phyloP scores from a whole-genome alignment of 2,888 invertebrate genomes.

The Meteorus cinctellus region DNA sequence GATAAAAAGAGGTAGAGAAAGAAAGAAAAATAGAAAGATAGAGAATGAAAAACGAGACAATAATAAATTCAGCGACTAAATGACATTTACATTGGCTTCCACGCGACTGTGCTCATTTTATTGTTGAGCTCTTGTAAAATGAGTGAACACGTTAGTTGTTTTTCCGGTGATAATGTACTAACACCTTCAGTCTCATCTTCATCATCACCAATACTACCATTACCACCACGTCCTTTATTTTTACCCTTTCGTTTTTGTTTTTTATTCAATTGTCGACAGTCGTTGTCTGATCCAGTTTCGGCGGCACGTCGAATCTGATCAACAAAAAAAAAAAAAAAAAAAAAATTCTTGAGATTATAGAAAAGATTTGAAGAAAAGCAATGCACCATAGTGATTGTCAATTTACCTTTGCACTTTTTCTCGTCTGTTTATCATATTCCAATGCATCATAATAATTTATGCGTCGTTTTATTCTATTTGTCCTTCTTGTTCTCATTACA shows the following conservation, averaged over 20 bases:
- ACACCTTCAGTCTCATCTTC: slow-evolving; percentile 76
- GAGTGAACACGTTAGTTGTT: slow-evolving; percentile 82
- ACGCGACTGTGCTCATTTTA: slow-evolving; percentile 83
- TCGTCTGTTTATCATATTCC: slow-evolving; percentile 85
- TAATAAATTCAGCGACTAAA: background rate
- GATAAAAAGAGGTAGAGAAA: background rate
- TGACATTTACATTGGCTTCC: slow-evolving; percentile 76
- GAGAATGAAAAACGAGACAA: too few species aligned
- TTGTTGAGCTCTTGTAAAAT: slow-evolving; percentile 87
- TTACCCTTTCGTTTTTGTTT: slow-evolving; percentile 71
- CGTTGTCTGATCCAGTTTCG: slow-evolving; percentile 69
- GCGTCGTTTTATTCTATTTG: slow-evolving; percentile 84
- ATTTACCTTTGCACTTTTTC: slow-evolving; percentile 75
- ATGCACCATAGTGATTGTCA: background rate
- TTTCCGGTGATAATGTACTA: slow-evolving; percentile 77
- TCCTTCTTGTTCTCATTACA: slow-evolving; percentile 76
- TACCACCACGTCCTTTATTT: slow-evolving; percentile 69
- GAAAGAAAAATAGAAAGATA: background rate
- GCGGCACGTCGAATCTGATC: slow-evolving; percentile 66
- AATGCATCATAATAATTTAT: slow-evolving; percentile 89
- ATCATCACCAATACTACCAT: slow-evolving; percentile 74
- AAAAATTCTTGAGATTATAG: slow-evolving; percentile 15
- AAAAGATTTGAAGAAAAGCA: slow-evolving; percentile 19
- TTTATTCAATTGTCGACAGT: slow-evolving; percentile 69
- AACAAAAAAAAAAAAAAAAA: background rate